Evolutionary conservation across 2,888 invertebrate species (phyloP).

Genomic region (Scaptomyza parva): DNA sequence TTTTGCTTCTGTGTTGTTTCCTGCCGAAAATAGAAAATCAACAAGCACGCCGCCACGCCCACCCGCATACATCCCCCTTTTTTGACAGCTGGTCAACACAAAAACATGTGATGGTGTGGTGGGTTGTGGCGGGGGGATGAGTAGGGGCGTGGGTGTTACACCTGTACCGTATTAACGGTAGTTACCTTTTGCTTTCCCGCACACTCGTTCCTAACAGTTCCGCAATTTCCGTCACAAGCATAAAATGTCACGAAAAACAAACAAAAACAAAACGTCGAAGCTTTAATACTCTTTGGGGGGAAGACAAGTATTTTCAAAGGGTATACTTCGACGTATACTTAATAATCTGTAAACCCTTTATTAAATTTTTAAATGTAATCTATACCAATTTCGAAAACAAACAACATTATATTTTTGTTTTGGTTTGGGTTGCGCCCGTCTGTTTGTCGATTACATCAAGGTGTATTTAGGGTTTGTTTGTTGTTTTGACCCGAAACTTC

Average conservation of each 20-base stretch:
- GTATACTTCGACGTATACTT: too few species aligned
- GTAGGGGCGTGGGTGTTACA: constrained; percentile 1
- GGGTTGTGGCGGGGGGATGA: too few species aligned
- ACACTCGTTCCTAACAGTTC: constrained; percentile 8
- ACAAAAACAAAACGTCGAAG: background rate
- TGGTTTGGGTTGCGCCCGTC: background rate
- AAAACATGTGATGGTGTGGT: too few species aligned
- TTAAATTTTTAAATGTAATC: background rate
- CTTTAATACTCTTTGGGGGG: constrained; percentile 2
- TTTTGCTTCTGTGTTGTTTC: background rate
- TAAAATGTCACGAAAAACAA: constrained; percentile 7
- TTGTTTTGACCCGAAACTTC: background rate
- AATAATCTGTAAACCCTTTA: background rate
- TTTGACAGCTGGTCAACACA: constrained; percentile 35
- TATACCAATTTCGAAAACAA: background rate
- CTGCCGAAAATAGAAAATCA: constrained; percentile 22
- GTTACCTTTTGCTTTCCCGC: constrained; percentile 5
- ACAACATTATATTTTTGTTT: background rate
- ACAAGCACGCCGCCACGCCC: constrained; percentile 38
- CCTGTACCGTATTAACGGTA: constrained; percentile 11
- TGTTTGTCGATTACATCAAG: constrained; percentile 2
- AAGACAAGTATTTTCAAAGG: background rate
- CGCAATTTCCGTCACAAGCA: constrained; percentile 36
- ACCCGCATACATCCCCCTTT: constrained; percentile 3
- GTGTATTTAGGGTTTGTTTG: constrained; percentile 26